Conservation (phyloP, 2,888 invertebrate species). For the Cyclophora punctaria region DNA sequence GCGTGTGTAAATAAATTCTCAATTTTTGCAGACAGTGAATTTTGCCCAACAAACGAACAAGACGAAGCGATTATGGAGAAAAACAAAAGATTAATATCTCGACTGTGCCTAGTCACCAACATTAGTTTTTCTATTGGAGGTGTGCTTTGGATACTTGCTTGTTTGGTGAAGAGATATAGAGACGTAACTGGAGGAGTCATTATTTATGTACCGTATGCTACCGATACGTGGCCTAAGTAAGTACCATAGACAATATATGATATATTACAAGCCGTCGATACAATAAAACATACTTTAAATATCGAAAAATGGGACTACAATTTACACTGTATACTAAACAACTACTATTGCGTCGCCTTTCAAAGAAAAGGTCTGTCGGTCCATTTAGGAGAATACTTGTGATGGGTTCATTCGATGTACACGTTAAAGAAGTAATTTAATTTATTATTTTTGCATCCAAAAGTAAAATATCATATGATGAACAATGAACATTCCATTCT, state of each 20-base stretch:
- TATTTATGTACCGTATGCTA: slow-evolving; percentile 29
- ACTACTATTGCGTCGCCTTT: no score
- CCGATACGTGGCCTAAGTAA: slow-evolving; percentile 29
- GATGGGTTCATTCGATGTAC: no score
- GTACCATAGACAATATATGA: background rate
- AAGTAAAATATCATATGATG: no score
- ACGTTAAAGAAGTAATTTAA: no score
- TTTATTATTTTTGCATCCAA: no score
- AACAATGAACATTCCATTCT: no score
- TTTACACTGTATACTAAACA: no score
- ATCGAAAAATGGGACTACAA: no score
- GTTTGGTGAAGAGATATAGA: slow-evolving; percentile 20
- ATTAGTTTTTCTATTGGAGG: slow-evolving; percentile 2
- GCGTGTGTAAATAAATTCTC: background rate
- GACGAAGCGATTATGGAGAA: slow-evolving; percentile 22
- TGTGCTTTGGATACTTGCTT: slow-evolving; percentile 18
- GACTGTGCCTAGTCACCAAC: slow-evolving; percentile 12
- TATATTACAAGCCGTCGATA: no score
- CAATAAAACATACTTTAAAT: no score
- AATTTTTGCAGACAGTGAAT: slow-evolving; percentile 26
- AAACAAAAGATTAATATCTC: slow-evolving; percentile 19
- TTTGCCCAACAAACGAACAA: slow-evolving; percentile 22
- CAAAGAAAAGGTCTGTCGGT: no score
- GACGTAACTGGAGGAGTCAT: slow-evolving; percentile 18
- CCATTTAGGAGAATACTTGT: no score